Base-by-base conservation (phyloP, 2,888 invertebrate species). In the Lamproptera curius region DNA sequence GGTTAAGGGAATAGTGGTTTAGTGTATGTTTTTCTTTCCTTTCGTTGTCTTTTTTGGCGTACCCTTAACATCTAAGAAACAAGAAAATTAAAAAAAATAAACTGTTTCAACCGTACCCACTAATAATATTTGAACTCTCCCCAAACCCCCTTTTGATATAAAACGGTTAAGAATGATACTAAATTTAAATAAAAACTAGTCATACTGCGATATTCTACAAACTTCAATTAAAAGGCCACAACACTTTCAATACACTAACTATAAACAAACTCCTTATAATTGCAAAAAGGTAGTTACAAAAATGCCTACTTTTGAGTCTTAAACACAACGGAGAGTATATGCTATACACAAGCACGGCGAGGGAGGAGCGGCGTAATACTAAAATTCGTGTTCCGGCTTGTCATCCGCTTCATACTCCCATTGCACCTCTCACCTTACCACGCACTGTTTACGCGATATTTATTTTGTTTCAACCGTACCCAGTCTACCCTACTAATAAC, bases 1-100 rank as follows among this genome's bases (percentile, higher is more conserved):
- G 45, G 9, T 50, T 23, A 1, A 57, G 39, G 20, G 53, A 51
- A 45, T 28, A 44, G 31, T 52, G 46, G 46, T 52, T 52, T 23
- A 54, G 11, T 34, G 41, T 40, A 35, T 50, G 31, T 33, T 54
- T 52, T 20, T 57, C 52, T 31, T 51, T 49, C 35, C 48, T 40
- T 45, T 50, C 2, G 34, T 34, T 31, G 45, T 46, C 33, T 52
- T 52, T 31, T 50, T 37, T 43, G 37, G 15, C 41, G 43, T 28
- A 41, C 41, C 40, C 52, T 52, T 23, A 50, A 46, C 52, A 52
- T 52, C 52, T 28, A 28, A 28, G 2, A 28, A 28, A 28, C 9
- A 39, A 17, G 16, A 37, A 44, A 15, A 14, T 28, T 38, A n/a
- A 26, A 46, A 17, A 28, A 44, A 16, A n/a, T 43, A 11, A 20